Percentiles rank a stretch among this genome's conserved stretches.
phyloP scores from a whole-genome alignment of 1,140 invertebrate species.

The Zaprionus ornatus region DNA sequence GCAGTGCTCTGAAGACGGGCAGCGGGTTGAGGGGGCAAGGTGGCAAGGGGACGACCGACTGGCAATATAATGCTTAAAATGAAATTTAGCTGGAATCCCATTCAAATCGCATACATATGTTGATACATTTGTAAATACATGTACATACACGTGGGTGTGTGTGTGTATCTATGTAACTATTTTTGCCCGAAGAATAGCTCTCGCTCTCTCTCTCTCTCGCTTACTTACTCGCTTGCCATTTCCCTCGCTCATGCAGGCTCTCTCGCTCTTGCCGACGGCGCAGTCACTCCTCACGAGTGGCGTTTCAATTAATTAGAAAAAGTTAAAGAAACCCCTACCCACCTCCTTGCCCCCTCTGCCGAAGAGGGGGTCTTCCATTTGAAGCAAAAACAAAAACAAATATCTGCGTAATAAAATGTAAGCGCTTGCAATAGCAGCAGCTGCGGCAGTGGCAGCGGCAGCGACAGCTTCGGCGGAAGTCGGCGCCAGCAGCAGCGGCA shows the following conservation, averaged over 20 bases:
- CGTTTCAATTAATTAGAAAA: conserved; percentile 83
- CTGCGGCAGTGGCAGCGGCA: conserved; percentile 25
- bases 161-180: conserved; percentile 22
- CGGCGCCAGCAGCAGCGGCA: conserved; percentile 48
- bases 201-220: neutral
- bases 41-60: conserved; percentile 8
- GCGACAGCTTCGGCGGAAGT: conserved; percentile 20
- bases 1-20: conserved; percentile 8
- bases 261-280: conserved; percentile 31
- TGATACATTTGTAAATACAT: conserved; percentile 37
- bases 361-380: too few relatives aligned
- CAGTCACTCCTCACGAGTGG: conserved; percentile 72
- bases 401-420: conserved; percentile 80
- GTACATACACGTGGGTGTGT: neutral
- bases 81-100: conserved; percentile 47
- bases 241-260: conserved; percentile 12
- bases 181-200: conserved; percentile 22
- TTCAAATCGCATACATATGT: conserved; percentile 54
- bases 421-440: conserved; percentile 66
- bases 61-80: conserved; percentile 51
- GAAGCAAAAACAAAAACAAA: conserved; percentile 61
- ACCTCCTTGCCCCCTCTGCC: neutral
- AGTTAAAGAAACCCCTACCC: conserved; percentile 70
- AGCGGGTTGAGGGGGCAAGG: neutral
- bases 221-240: neutral